Evolutionary conservation across 2,888 invertebrate genomes (phyloP).

Genomic region (Mechanitis messenoides): DNA sequence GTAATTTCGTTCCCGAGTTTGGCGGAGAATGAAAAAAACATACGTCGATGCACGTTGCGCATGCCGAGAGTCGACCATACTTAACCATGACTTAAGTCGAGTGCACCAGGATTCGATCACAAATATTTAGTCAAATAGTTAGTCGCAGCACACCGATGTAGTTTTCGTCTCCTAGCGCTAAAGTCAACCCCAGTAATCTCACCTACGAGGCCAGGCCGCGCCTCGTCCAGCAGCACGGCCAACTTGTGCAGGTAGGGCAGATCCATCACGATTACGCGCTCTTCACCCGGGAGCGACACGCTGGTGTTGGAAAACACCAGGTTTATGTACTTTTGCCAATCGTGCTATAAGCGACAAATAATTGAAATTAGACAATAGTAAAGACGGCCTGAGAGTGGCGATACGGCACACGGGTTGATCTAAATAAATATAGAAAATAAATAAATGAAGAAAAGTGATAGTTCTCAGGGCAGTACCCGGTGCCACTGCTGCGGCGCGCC

Average conservation of each 20-base stretch:
- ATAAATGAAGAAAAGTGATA: no score
- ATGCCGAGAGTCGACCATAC: no score
- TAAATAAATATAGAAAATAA: background rate
- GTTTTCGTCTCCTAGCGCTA: no score
- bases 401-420: background rate
- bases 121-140: no score
- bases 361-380: no score
- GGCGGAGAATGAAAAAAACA: no score
- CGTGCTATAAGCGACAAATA: slow-evolving; percentile 63
- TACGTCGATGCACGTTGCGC: no score
- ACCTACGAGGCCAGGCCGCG: slow-evolving; percentile 76
- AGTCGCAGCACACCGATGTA: no score
- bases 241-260: slow-evolving; percentile 80
- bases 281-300: slow-evolving; percentile 67
- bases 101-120: no score
- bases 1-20: no score
- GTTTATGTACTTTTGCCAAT: slow-evolving; percentile 78
- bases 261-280: slow-evolving; percentile 81
- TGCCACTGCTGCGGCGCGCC: slow-evolving; percentile 71
- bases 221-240: slow-evolving; percentile 69
- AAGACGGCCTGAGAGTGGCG: background rate
- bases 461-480: slow-evolving; percentile 41
- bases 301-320: slow-evolving; percentile 77
- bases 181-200: slow-evolving; percentile 28
- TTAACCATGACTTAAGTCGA: no score